A percentile compares a stretch with the other conserved stretches of the same genome.
phyloP scores from a whole-genome alignment of 2,797 vertebrate genomes.

The Orientallactaga sibirica region DNA sequence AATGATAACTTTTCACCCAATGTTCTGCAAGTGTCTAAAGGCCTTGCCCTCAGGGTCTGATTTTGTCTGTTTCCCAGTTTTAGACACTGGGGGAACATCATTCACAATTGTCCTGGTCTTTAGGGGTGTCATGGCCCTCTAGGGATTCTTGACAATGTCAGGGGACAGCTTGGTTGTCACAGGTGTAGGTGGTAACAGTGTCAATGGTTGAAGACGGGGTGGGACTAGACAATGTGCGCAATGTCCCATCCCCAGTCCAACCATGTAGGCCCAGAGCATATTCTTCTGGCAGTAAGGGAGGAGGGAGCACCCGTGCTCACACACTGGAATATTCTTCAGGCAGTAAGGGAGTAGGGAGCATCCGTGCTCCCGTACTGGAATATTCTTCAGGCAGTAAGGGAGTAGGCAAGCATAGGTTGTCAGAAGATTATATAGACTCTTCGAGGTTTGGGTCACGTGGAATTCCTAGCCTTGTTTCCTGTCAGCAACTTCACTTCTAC shows the following conservation, averaged over 20 bases:
- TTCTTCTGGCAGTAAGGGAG: too few relatives aligned
- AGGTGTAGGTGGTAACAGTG: not conserved
- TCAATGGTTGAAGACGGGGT: rapidly evolving
- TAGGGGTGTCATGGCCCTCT: not conserved
- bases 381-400: rapidly evolving
- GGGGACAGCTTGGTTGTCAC: too few relatives aligned
- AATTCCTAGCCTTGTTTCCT: too few relatives aligned
- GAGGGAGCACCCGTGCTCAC: too few relatives aligned
- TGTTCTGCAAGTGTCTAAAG: not conserved
- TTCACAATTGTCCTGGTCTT: constrained; percentile 25
- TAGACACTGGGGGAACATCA: not conserved
- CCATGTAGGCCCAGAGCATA: not conserved
- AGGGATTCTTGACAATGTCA: not conserved
- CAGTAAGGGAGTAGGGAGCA: too few relatives aligned
- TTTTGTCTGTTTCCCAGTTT: not conserved
- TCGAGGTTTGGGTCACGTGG: not conserved
- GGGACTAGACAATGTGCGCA: rapidly evolving
- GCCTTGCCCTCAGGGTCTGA: not conserved
- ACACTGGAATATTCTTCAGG: too few relatives aligned
- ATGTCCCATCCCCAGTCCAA: not conserved
- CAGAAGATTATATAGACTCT: not conserved
- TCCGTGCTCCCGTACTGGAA: rapidly evolving
- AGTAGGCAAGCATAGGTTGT: rapidly evolving
- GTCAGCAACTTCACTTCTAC: rapidly evolving
- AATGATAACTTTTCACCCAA: not conserved